A percentile compares a stretch with the other conserved stretches of the same genome.
These are phyloP conservation scores for Girardia tigrina DNA, from an alignment of 2,888 invertebrate genomes.

Conservation along the genomic window DNA sequence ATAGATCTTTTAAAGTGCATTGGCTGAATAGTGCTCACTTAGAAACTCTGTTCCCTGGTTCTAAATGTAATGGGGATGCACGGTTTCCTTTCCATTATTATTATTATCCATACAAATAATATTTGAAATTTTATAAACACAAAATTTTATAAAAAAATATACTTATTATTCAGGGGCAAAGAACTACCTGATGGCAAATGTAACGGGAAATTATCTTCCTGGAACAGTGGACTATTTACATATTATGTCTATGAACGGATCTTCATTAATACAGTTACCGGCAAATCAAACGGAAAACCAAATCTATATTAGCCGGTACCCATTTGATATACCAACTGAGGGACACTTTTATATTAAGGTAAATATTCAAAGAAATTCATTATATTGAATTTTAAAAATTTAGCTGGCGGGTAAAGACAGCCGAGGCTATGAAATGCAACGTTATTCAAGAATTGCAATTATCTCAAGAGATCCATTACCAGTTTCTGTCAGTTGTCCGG, in stretches of 20 bases:
- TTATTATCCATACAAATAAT: too few relatives aligned
- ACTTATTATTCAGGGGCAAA: constrained; percentile 28
- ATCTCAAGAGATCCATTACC: constrained; percentile 28
- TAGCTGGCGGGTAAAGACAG: constrained; percentile 29
- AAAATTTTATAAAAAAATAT: too few relatives aligned
- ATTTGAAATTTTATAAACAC: too few relatives aligned
- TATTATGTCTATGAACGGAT: constrained; percentile 32
- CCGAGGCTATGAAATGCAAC: constrained; percentile 14
- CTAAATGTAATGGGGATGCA: too few relatives aligned
- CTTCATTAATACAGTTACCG: constrained; percentile 5
- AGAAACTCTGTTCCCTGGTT: too few relatives aligned
- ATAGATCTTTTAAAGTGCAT: too few relatives aligned
- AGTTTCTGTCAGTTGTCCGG: constrained; percentile 31
- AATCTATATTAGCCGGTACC: constrained; percentile 31
- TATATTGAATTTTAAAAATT: neutral
- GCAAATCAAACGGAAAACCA: constrained; percentile 32
- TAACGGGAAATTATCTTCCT: constrained; percentile 21
- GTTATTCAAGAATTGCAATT: constrained; percentile 34
- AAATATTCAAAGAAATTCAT: neutral
- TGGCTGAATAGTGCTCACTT: too few relatives aligned
- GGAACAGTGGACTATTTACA: constrained; percentile 26
- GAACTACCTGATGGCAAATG: constrained; percentile 34
- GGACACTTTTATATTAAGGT: constrained; percentile 34
- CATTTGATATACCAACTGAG: constrained; percentile 14
- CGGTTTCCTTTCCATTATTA: too few relatives aligned